Evolutionary conservation across 1,140 invertebrate genomes (phyloP).

Genomic region (Trichomalopsis sarcophagae): DNA sequence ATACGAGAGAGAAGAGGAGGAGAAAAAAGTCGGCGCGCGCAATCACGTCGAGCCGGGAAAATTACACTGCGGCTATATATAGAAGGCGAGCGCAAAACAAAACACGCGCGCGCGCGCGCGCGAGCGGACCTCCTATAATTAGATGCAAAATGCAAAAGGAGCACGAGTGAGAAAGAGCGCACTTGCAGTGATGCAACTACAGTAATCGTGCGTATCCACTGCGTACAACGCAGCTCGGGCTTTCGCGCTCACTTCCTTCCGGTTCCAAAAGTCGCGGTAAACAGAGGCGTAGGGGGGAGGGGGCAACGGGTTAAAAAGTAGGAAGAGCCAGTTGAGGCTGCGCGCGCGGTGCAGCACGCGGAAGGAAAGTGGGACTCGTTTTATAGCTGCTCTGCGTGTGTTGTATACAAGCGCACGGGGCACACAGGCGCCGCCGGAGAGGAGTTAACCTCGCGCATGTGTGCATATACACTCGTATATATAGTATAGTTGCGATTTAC

Average conservation of each 20-base stretch:
- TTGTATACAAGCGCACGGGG: background rate
- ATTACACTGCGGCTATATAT: background rate
- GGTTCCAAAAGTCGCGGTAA: background rate
- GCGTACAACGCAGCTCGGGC: background rate
- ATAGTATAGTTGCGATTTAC: background rate
- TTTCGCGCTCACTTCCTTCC: background rate
- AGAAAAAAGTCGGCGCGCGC: background rate
- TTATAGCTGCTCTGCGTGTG: slow-evolving; percentile 48
- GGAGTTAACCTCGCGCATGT: background rate
- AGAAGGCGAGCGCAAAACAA: background rate
- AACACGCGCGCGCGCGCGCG: background rate
- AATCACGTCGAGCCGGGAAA: background rate
- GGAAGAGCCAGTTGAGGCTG: slow-evolving; percentile 11
- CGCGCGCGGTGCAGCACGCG: background rate
- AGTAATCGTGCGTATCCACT: background rate
- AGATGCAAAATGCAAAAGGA: slow-evolving; percentile 38
- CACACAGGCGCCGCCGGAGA: background rate
- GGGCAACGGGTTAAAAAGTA: background rate
- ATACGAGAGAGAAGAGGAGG: background rate
- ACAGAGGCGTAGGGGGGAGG: background rate
- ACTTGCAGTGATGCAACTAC: slow-evolving; percentile 19
- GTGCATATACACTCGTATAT: background rate
- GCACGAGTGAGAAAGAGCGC: background rate
- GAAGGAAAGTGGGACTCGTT: slow-evolving; percentile 45
- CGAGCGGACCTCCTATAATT: slow-evolving; percentile 28